These are phyloP conservation scores for Aegypius monachus DNA, from an alignment of 2,113 vertebrate genomes.

Conservation along the genomic window DNA sequence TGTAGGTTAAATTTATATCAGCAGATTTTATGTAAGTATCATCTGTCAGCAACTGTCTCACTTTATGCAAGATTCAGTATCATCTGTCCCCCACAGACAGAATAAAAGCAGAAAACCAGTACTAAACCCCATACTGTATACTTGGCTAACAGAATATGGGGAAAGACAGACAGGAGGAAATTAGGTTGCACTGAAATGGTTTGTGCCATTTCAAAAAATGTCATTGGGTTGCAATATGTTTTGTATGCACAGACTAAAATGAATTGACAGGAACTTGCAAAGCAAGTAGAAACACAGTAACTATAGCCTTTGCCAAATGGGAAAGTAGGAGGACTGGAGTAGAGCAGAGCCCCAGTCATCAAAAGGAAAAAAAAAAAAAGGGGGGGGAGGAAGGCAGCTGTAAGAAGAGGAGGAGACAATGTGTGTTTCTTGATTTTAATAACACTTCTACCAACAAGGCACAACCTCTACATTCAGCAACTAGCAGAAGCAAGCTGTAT, in stretches of 20 bases:
- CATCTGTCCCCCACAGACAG: not conserved
- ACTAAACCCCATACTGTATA: not conserved
- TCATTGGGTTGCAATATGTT: not conserved
- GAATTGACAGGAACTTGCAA: not conserved
- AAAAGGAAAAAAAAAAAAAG: not conserved
- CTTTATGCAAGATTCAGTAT: not conserved
- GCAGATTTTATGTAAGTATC: not conserved
- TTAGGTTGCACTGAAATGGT: not conserved
- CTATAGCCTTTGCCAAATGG: not conserved
- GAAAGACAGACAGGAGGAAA: not conserved
- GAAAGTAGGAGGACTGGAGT: not conserved
- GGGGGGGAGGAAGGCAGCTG: fast-evolving
- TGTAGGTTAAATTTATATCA: not conserved
- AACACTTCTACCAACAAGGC: not conserved
- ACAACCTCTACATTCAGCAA: not conserved
- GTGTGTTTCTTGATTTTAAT: not conserved
- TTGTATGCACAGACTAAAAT: not conserved
- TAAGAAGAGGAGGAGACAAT: not conserved
- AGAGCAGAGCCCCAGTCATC: not conserved
- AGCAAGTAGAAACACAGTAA: not conserved
- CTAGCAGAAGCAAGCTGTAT: not conserved
- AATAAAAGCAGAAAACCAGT: not conserved
- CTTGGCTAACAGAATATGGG: not conserved
- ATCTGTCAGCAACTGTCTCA: not conserved
- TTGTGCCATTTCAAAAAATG: not conserved